Conservation (phyloP, 2,797 vertebrate genomes). For the Tapera naevia region DNA sequence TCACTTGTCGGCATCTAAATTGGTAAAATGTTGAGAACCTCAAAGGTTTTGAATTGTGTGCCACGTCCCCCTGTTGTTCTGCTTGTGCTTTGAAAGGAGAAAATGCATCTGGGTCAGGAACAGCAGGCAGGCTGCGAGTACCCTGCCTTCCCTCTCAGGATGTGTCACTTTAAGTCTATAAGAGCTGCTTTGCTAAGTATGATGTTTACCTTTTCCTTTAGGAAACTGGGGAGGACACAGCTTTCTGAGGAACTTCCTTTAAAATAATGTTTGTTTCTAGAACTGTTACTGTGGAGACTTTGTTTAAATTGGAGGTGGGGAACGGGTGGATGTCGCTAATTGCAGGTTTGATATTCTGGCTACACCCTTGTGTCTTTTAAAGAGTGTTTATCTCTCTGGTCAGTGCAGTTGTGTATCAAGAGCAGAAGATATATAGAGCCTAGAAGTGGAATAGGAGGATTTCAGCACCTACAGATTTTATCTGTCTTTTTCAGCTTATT, state of each 20-base stretch:
- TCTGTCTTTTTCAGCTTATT: neutral
- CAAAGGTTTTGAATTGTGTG: neutral
- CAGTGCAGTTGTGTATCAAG: neutral
- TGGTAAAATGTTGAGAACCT: neutral
- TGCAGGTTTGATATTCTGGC: neutral
- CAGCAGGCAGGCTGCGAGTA: accelerated
- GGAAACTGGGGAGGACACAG: neutral
- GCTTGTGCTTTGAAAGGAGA: neutral
- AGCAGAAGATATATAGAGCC: neutral
- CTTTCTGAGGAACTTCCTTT: neutral
- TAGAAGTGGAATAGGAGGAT: neutral
- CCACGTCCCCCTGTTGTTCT: neutral
- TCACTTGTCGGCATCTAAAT: neutral
- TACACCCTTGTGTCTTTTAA: neutral
- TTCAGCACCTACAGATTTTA: neutral
- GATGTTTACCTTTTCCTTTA: neutral
- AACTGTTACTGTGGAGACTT: neutral
- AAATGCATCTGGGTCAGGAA: neutral
- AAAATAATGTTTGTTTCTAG: neutral
- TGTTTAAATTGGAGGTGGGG: neutral
- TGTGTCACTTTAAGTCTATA: neutral
- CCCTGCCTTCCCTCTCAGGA: neutral
- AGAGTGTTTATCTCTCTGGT: neutral
- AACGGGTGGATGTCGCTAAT: neutral
- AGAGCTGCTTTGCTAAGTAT: neutral